These are phyloP conservation scores for Empis livida DNA, from an alignment of 2,888 invertebrate genomes.

Conservation along the genomic window DNA sequence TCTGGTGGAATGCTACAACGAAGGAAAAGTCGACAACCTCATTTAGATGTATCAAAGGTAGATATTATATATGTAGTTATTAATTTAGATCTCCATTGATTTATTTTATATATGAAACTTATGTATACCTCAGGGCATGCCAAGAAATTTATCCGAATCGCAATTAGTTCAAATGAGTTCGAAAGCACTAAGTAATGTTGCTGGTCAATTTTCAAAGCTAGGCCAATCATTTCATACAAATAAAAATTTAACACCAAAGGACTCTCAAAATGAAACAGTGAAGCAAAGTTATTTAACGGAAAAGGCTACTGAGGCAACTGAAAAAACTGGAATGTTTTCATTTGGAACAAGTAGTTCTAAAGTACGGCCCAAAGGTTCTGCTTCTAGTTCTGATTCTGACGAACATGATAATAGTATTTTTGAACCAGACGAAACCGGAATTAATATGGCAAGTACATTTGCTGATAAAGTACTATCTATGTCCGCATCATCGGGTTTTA, in stretches of 20 bases:
- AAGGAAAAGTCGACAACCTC: conserved; percentile 44
- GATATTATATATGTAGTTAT: too few species aligned
- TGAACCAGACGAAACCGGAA: conserved; percentile 37
- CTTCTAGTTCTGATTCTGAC: conserved; percentile 45
- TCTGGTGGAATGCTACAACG: conserved; percentile 58
- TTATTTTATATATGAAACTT: too few species aligned
- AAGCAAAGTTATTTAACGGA: conserved; percentile 22
- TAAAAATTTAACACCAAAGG: conserved; percentile 24
- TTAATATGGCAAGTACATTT: conserved; percentile 18
- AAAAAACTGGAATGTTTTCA: conserved; percentile 24
- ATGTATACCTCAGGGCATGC: conserved; percentile 33
- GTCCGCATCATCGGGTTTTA: conserved; percentile 20
- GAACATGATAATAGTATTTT: conserved; percentile 53
- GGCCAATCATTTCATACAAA: conserved; percentile 40
- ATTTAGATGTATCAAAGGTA: conserved; percentile 29
- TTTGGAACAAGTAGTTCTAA: conserved; percentile 17
- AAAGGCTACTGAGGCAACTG: conserved; percentile 20
- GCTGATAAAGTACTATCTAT: too few species aligned
- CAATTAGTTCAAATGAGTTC: conserved; percentile 70
- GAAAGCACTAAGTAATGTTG: conserved; percentile 74
- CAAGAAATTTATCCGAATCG: conserved; percentile 79
- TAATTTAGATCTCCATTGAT: too few species aligned
- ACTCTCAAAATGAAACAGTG: conserved; percentile 19
- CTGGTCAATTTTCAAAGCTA: conserved; percentile 75
- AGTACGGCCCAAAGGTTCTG: conserved; percentile 21